Conservation (phyloP, 2,113 vertebrate genomes). For the Cyphomyrus plagiostoma region DNA sequence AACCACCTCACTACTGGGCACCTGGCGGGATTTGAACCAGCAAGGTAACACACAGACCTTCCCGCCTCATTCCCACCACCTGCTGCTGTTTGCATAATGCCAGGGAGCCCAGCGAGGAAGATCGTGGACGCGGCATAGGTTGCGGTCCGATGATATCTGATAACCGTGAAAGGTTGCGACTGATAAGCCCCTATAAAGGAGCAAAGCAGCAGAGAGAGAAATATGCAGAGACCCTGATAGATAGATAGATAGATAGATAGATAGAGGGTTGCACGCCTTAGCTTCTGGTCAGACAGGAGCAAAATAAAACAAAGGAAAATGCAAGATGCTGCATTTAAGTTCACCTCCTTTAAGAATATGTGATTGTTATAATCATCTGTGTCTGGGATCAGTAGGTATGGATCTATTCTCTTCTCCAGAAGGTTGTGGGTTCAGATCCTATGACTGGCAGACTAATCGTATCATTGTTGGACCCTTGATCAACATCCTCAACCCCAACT, state of each 20-base stretch:
- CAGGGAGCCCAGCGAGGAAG: background rate
- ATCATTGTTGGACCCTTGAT: background rate
- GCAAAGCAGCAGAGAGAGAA: slow-evolving; percentile 54
- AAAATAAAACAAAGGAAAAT: background rate
- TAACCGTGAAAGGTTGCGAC: background rate
- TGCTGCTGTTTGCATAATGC: background rate
- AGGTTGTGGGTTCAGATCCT: background rate
- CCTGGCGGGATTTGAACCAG: background rate
- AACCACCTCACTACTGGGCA: background rate
- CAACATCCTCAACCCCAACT: too few species aligned
- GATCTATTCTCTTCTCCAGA: background rate
- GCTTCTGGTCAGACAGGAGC: background rate
- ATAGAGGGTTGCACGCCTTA: background rate
- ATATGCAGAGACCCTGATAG: slow-evolving; percentile 43
- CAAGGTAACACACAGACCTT: background rate
- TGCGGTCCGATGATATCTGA: background rate
- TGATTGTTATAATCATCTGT: background rate
- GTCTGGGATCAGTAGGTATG: background rate
- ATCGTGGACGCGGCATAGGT: background rate
- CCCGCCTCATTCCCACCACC: background rate
- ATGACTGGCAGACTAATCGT: background rate
- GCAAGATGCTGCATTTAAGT: background rate
- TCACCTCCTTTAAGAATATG: background rate
- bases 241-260: background rate
- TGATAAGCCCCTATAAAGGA: slow-evolving; percentile 43